Base-by-base conservation (phyloP, 1,140 invertebrate species). In the Tribolium madens region DNA sequence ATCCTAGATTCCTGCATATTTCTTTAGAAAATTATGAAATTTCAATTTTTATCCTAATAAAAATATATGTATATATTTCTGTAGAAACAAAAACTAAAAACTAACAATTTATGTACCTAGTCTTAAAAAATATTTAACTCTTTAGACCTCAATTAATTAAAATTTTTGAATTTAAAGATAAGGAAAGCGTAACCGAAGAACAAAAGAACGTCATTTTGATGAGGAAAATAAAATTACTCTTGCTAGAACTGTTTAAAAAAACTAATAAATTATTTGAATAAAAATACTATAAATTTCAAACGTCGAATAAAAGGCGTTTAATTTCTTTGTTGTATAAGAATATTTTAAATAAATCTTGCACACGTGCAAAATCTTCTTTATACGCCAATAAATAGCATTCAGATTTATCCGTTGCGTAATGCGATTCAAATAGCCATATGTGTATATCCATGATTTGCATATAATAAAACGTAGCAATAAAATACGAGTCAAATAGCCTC, bases 261-360 rank as follows among this genome's bases (percentile, higher is more conserved):
- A 50, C 48, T 50, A 15, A 50, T 14, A 15, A 15, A 2, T 1
- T 13, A 50, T 50, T 50, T 50, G 15, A 50, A 50, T 50, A 50
- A 57, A 57, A n/a, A 57, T 12, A 17, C 18, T n/a, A 21, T 57
- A 57, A 57, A 57, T 57, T 21, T 21, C 5, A 33, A 64, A 64
- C 21, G 21, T 42, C 36, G 36, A 42, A 42, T 42, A 42, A 9
- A 9, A 42, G n/a, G 36, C 36, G 36, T 42, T 42, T 42, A 42
- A 42, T 42, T 42, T 42, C 36, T 42, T 42, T 42, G 36, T 42
- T 42, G 36, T 42, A 42, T 42, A 7, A n/a, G 36, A 42, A 42
- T 42, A 64, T 64, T 12, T 31, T 14, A 33, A 33, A 64, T 64
- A 64, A 64, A 64, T 64, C 57, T 31, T 64, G 57, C 13, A 64